Evolutionary conservation across 2,888 invertebrate species (phyloP).

Genomic region (Incurvaria masculella): DNA sequence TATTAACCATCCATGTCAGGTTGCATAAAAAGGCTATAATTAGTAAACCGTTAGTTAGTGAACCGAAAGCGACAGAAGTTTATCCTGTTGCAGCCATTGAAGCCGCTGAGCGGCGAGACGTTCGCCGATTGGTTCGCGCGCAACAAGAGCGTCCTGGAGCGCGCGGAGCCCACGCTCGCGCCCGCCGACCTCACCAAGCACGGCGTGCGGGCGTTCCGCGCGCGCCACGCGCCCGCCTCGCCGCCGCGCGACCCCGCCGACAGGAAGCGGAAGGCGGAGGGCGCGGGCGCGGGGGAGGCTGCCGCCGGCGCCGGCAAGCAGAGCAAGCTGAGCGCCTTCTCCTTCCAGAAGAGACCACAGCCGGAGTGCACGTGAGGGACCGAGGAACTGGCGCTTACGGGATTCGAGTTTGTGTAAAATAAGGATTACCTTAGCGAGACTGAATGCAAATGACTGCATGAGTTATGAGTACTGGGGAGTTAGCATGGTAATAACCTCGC

Average conservation of each 20-base stretch:
- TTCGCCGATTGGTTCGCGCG: conserved; percentile 61
- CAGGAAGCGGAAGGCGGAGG: conserved; percentile 13
- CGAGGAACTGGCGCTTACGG: no score
- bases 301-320: conserved; percentile 38
- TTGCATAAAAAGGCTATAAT: no score
- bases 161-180: conserved; percentile 52
- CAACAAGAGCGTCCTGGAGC: conserved; percentile 53
- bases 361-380: not conserved
- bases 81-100: conserved; percentile 27
- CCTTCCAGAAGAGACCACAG: conserved; percentile 31
- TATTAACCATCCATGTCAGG: no score
- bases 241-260: conserved; percentile 18
- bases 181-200: conserved; percentile 55
- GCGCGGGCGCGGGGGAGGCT: conserved; percentile 22
- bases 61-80: no score
- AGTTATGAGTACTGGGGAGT: no score
- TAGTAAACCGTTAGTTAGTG: no score
- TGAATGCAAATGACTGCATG: no score
- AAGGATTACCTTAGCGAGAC: no score
- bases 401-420: no score
- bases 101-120: conserved; percentile 41
- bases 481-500: no score
- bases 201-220: conserved; percentile 52
- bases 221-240: conserved; percentile 25
- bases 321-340: conserved; percentile 47